Evolutionary conservation across 1,140 invertebrate species (phyloP).

Genomic region (Aphelenchoides fujianensis): DNA sequence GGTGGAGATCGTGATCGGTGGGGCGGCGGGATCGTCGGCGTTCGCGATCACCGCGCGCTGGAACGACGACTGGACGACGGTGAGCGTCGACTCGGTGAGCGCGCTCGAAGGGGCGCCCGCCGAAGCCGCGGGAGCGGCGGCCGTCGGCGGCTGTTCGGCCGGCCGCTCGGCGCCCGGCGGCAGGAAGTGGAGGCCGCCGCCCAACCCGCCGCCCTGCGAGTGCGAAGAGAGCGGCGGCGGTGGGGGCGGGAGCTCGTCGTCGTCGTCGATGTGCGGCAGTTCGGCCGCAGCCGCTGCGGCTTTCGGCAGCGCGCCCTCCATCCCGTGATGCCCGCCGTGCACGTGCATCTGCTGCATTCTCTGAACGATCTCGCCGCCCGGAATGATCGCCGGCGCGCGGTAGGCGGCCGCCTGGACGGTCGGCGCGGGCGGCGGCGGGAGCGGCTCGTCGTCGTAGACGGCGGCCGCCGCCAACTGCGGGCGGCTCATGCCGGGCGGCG

Average conservation of each 20-base stretch:
- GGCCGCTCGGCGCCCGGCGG: slow-evolving; percentile 6
- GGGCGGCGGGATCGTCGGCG: background rate
- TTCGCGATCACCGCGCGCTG: background rate
- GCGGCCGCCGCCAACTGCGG: slow-evolving; percentile 21
- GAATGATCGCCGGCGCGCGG: slow-evolving; percentile 17
- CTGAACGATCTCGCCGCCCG: background rate
- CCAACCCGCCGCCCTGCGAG: background rate
- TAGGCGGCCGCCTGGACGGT: slow-evolving; percentile 4
- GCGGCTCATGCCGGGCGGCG: slow-evolving; percentile 19
- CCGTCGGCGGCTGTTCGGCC: slow-evolving; percentile 12
- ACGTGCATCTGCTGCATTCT: slow-evolving; percentile 14
- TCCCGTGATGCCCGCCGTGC: background rate
- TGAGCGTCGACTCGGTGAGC: background rate
- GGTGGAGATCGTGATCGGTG: background rate
- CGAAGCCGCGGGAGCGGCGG: background rate
- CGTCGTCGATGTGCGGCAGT: slow-evolving; percentile 25
- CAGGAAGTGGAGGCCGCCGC: background rate
- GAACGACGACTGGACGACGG: background rate
- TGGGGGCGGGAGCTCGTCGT: slow-evolving; percentile 44
- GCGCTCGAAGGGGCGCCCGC: background rate
- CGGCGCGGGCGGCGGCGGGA: slow-evolving; percentile 24
- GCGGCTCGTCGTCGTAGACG: slow-evolving; percentile 11
- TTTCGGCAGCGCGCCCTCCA: too few relatives aligned
- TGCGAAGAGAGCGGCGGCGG: slow-evolving; percentile 29
- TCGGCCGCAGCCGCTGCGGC: too few relatives aligned